Evolutionary conservation across 2,113 vertebrate species (phyloP).

Genomic region (Noctilio leporinus): DNA sequence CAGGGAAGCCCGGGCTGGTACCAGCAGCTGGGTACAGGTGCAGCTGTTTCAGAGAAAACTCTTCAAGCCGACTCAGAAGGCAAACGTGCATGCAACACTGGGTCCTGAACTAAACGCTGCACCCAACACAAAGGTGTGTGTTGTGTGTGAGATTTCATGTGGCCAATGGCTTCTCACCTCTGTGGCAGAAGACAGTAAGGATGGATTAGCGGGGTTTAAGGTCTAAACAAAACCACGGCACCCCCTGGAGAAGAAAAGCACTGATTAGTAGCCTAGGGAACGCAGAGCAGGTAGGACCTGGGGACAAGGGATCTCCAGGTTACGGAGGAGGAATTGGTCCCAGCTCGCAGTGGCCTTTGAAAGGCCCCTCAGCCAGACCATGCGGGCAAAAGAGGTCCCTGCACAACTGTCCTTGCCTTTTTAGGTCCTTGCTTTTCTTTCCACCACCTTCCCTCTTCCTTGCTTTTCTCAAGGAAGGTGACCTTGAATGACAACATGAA

Average conservation of each 20-base stretch:
- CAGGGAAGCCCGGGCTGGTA: not conserved
- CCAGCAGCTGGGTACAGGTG: not conserved
- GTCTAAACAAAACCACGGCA: not conserved
- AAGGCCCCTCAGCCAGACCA: accelerated
- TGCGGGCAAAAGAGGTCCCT: accelerated
- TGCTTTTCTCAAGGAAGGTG: not conserved
- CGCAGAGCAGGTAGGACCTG: not conserved
- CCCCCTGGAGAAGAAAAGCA: not conserved
- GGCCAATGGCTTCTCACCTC: not conserved
- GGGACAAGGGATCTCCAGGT: not conserved
- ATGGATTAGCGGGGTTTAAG: not conserved
- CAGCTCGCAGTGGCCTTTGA: accelerated
- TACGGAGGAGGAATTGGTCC: not conserved
- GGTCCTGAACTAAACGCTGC: not conserved
- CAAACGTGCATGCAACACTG: not conserved
- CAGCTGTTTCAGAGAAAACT: not conserved
- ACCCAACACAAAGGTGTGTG: not conserved
- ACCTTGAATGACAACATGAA: not conserved
- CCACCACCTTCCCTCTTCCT: not conserved
- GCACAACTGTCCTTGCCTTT: accelerated
- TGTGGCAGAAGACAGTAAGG: not conserved
- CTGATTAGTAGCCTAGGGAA: accelerated
- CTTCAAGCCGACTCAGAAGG: not conserved
- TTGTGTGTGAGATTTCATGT: not conserved
- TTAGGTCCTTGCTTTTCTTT: not conserved